Base-by-base conservation (phyloP, 2,113 vertebrate species). In the Odocoileus hemionus region DNA sequence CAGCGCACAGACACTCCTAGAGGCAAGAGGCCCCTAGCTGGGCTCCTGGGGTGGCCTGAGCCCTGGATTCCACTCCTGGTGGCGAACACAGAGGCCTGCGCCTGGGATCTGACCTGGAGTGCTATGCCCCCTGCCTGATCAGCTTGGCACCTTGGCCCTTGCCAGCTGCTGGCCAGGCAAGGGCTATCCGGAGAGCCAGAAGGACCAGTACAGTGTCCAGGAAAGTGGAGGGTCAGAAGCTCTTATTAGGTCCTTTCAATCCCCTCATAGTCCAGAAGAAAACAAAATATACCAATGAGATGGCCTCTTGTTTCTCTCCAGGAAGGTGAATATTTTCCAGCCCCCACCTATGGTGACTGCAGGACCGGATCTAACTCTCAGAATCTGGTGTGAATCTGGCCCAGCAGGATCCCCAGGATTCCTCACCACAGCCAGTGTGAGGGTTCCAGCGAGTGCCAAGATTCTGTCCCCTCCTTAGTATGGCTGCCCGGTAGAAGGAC, bases 301-400 rank as follows among this genome's bases (percentile, higher is more conserved):
- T 17, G 50, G 7, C 23, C 36, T 25, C 36, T 28, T 25, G 17
- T 36, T 19, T 8, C 74, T 26, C 5, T 6, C 58, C 30, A 16
- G 19, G 57, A 19, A 43, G 47, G 1, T 14, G 1, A 33, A 45
- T n/a, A 13, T 23, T 36, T 25, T 28, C 47, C 47, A 39, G 61
- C 6, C 30, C 36, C 55, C 1, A 1, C 17, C 13, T 0, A 0
- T 0, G 12, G 52, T 17, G 10, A n/a, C 33, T 1, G 23, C 25
- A 25, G 47, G 16, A 2, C 12, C 8, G 2, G 17, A 2, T 61
- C 28, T 33, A 19, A 45, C 33, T 43, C 61, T 25, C 0, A 7
- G 45, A 61, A 12, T 54, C 26, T 2, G 45, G 36, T 15, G 14
- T 28, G 28, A 13, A 6, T 52, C 45, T 54, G 54, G n/a, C 80